Conservation (phyloP, 2,888 invertebrate genomes). For the Tipula unca region DNA sequence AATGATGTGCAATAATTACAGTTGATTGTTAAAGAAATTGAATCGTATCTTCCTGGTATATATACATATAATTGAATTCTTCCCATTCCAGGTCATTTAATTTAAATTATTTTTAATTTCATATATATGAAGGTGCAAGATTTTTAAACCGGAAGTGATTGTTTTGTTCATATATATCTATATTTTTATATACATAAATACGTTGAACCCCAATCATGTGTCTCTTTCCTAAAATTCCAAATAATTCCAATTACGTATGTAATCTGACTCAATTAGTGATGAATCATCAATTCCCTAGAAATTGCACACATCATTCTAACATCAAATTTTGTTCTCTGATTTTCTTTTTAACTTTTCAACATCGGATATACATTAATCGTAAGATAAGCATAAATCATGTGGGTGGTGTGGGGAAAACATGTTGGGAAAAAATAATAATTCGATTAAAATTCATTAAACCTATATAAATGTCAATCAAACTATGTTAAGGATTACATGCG, state of each 20-base stretch:
- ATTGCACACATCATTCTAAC: background rate
- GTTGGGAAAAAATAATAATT: background rate
- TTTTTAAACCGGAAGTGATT: no score
- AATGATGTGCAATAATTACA: background rate
- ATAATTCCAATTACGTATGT: background rate
- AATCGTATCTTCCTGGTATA: background rate
- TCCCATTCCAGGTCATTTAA: background rate
- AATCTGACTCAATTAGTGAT: no score
- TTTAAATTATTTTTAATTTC: background rate
- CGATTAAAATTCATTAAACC: background rate
- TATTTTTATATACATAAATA: no score
- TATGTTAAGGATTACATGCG: no score
- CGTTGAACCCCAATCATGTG: background rate
- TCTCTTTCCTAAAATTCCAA: background rate
- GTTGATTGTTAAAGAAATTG: background rate
- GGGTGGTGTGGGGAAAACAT: background rate
- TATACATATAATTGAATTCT: background rate
- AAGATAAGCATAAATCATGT: background rate
- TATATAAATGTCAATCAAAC: no score
- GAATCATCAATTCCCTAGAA: background rate
- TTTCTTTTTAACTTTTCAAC: background rate
- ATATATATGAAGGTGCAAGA: background rate
- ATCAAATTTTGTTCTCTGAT: background rate
- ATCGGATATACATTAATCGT: no score
- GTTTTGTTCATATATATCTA: no score